Evolutionary conservation across 92 coral and sea anemone species (phyloP).

Genomic region (Phenganax stokvisi): DNA sequence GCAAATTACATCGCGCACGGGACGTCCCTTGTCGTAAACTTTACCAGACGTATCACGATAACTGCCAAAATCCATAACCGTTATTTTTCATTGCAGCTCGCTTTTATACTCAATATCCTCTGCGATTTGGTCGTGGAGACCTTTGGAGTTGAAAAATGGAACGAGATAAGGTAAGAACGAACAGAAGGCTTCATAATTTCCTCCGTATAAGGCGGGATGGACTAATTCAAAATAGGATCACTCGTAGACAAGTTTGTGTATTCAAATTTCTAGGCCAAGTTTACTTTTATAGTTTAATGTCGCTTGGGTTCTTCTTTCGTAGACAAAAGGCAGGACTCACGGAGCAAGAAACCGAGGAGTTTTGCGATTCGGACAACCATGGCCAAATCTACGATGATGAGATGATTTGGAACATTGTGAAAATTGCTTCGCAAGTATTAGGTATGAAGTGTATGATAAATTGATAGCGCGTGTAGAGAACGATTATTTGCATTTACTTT

Average conservation of each 20-base stretch:
- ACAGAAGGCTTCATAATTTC: neutral
- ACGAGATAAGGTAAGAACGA: constrained; percentile 29
- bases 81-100: constrained; percentile 12
- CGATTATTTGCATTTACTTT: constrained; percentile 25
- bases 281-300: neutral
- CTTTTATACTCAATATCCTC: constrained; percentile 30
- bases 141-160: constrained; percentile 25
- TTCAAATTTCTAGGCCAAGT: constrained; percentile 20
- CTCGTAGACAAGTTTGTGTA: constrained; percentile 18
- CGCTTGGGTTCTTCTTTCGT: neutral
- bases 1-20: constrained; percentile 9
- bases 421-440: constrained; percentile 49
- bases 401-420: constrained; percentile 46
- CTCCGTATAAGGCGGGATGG: neutral
- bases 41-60: constrained; percentile 17
- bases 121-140: constrained; percentile 39
- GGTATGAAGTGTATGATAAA: constrained; percentile 44
- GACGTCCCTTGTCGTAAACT: constrained; percentile 21
- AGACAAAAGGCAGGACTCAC: constrained; percentile 31
- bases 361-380: constrained; percentile 34
- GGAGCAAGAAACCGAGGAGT: constrained; percentile 13
- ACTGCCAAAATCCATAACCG: constrained; percentile 9
- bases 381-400: constrained; percentile 42
- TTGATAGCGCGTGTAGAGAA: constrained; percentile 15
- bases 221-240: neutral